Percentiles rank a stretch among this genome's conserved stretches.
Evolutionary conservation across 2,113 vertebrate species (phyloP).

Genomic region (Enhydra lutris): DNA sequence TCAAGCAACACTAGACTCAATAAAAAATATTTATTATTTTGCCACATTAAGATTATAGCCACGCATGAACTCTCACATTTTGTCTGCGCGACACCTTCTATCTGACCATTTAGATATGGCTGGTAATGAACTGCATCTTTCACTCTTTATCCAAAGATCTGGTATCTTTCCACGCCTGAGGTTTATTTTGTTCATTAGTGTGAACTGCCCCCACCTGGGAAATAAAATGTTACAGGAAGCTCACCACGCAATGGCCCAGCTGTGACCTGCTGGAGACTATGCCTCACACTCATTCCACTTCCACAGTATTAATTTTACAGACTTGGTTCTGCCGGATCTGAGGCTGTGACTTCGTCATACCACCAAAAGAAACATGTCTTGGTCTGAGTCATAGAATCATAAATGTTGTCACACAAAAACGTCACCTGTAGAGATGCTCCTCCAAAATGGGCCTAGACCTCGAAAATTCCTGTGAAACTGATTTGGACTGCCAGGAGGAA

Average conservation of each 20-base stretch:
- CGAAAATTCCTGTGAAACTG: background rate
- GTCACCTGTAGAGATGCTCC: background rate
- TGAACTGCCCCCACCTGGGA: background rate
- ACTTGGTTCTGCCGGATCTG: accelerated
- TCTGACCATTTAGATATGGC: background rate
- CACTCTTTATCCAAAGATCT: background rate
- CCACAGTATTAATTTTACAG: accelerated
- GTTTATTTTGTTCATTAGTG: background rate
- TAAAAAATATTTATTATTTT: background rate
- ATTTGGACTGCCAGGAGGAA: background rate
- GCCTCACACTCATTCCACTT: background rate
- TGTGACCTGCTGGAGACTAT: background rate
- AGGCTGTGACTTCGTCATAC: background rate
- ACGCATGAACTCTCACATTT: background rate
- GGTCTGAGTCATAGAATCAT: background rate
- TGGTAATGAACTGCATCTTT: background rate
- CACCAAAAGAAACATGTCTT: background rate
- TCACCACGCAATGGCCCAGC: background rate
- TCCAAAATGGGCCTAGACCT: background rate
- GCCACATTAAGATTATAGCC: background rate
- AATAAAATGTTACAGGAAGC: background rate
- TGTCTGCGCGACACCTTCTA: background rate
- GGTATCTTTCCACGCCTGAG: background rate
- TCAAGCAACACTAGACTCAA: background rate
- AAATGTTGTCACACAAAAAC: background rate